phyloP scores from a whole-genome alignment of 1,140 invertebrate species.

The Marisa cornuarietis region DNA sequence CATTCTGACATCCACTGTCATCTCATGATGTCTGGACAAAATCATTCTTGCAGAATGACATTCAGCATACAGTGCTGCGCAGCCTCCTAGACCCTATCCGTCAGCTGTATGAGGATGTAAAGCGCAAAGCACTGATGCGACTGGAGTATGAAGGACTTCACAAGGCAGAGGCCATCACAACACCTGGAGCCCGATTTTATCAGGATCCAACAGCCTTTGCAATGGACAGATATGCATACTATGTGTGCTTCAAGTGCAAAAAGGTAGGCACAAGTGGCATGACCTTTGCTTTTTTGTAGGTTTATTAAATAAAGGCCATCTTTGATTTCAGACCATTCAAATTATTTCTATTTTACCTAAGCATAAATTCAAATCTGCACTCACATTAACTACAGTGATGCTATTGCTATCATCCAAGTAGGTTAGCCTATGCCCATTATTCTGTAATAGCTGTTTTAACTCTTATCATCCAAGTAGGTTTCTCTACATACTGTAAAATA shows the following conservation, averaged over 20 bases:
- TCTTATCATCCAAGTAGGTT: too few species aligned
- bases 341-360: too few species aligned
- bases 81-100: constrained; percentile 84
- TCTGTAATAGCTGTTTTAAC: too few species aligned
- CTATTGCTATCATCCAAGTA: too few species aligned
- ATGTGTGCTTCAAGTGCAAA: constrained; percentile 96
- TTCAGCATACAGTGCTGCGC: constrained; percentile 82
- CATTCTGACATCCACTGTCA: background rate
- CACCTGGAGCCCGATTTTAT: constrained; percentile 74
- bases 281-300: too few species aligned
- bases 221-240: constrained; percentile 98
- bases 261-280: constrained; percentile 73
- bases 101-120: constrained; percentile 87
- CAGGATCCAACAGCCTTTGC: constrained; percentile 88
- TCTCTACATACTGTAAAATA: too few species aligned
- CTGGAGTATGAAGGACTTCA: constrained; percentile 95
- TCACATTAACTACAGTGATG: too few species aligned
- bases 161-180: constrained; percentile 77
- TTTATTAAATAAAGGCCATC: too few species aligned
- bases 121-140: constrained; percentile 92
- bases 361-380: too few species aligned
- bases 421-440: too few species aligned
- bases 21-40: background rate
- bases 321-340: too few species aligned
- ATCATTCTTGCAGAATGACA: constrained; percentile 72